phyloP scores from a whole-genome alignment of 2,797 vertebrate genomes.

The Pangasius djambal region DNA sequence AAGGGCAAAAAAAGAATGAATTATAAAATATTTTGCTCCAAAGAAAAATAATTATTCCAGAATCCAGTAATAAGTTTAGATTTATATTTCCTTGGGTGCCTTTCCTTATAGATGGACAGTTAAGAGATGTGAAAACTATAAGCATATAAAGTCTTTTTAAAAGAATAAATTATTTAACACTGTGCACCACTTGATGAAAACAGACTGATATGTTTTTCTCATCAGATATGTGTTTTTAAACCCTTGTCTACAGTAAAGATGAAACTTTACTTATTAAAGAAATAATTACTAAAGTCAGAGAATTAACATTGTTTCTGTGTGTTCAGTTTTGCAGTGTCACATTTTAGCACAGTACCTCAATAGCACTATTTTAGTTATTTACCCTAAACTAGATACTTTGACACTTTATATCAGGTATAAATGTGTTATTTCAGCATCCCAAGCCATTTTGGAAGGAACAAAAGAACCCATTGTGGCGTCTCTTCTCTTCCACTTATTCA shows the following conservation, averaged over 20 bases:
- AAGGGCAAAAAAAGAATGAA: not conserved
- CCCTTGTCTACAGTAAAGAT: not conserved
- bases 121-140: not conserved
- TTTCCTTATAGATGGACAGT: not conserved
- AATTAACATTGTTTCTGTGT: not conserved
- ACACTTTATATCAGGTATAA: constrained; percentile 5
- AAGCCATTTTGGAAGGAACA: not conserved
- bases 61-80: not conserved
- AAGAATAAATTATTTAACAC: not conserved
- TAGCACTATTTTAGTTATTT: not conserved
- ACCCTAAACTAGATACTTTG: not conserved
- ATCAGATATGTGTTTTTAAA: not conserved
- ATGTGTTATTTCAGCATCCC: not conserved
- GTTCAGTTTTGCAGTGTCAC: not conserved
- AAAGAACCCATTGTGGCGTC: not conserved
- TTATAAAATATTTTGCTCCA: not conserved
- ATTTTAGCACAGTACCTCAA: not conserved
- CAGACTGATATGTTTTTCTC: not conserved
- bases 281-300: not conserved
- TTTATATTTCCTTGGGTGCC: not conserved
- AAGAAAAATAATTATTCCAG: not conserved
- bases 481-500: constrained; percentile 6
- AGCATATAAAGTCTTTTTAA: not conserved
- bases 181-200: not conserved
- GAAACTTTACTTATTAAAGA: not conserved